These are phyloP conservation scores for Tanytarsus gracilentus DNA, from an alignment of 2,888 invertebrate species.

Conservation along the genomic window DNA sequence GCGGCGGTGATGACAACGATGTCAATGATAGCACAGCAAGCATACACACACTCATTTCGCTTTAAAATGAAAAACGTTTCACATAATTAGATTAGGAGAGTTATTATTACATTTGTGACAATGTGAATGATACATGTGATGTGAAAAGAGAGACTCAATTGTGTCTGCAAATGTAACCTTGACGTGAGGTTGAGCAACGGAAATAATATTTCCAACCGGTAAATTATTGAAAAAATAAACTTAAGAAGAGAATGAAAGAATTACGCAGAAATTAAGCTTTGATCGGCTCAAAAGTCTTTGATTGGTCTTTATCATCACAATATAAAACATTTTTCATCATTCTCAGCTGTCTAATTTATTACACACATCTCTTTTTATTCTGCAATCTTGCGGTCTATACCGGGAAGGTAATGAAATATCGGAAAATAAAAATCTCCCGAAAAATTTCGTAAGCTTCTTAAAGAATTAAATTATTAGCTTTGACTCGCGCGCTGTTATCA, in stretches of 20 bases:
- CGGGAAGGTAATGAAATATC: neutral
- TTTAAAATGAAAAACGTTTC: no score
- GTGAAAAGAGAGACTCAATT: neutral
- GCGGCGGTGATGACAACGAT: no score
- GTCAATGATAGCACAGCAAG: no score
- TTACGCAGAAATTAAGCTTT: neutral
- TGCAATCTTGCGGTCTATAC: neutral
- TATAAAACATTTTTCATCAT: constrained; percentile 6
- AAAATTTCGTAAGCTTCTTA: constrained; percentile 7
- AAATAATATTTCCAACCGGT: constrained; percentile 3
- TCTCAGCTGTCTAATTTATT: neutral
- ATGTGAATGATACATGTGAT: no score
- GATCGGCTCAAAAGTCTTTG: no score
- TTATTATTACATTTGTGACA: no score
- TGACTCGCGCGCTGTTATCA: neutral
- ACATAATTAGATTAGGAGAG: no score
- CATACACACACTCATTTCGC: no score
- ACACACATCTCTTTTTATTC: neutral
- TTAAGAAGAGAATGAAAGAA: neutral
- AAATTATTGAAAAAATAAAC: constrained; percentile 1
- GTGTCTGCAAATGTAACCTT: constrained; percentile 13
- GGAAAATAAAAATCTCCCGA: neutral
- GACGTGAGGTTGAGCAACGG: constrained; percentile 10
- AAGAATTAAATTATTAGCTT: neutral
- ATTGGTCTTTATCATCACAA: neutral